Percentiles rank a stretch among this genome's conserved stretches.
Evolutionary conservation across 2,113 vertebrate species (phyloP).

Genomic region (Rhabdomys dilectus): DNA sequence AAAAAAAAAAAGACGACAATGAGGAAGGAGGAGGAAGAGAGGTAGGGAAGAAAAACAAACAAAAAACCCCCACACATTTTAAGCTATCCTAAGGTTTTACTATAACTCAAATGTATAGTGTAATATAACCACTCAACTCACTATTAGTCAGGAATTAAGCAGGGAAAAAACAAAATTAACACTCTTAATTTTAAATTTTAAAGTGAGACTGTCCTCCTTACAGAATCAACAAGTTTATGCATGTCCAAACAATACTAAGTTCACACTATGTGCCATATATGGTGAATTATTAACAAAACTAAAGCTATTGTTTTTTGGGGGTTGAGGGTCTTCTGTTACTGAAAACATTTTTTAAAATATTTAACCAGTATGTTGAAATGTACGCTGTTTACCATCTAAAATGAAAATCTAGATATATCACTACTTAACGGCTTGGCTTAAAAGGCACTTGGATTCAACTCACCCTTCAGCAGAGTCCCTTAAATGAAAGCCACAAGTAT

Average conservation of each 20-base stretch:
- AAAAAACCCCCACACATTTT: background rate
- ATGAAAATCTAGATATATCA: background rate
- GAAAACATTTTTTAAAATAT: slow-evolving; percentile 24
- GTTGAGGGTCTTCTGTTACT: background rate
- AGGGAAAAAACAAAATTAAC: slow-evolving; percentile 26
- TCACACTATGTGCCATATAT: background rate
- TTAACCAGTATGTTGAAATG: slow-evolving; percentile 12
- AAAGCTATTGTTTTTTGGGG: background rate
- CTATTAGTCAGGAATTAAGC: background rate
- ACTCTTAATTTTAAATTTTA: slow-evolving; percentile 58
- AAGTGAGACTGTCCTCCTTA: background rate
- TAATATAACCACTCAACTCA: slow-evolving; percentile 12
- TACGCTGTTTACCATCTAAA: slow-evolving; percentile 23
- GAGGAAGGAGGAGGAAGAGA: background rate
- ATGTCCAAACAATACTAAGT: slow-evolving; percentile 11
- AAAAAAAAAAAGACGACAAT: background rate
- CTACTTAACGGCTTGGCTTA: slow-evolving; percentile 2
- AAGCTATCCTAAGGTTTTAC: slow-evolving; percentile 13
- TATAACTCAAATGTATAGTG: slow-evolving; percentile 30
- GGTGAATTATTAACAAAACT: background rate
- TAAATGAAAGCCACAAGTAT: slow-evolving; percentile 45
- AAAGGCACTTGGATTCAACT: background rate
- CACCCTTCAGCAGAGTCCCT: background rate
- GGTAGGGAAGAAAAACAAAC: background rate
- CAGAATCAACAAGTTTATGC: slow-evolving; percentile 27